Evolutionary conservation across 2,888 invertebrate genomes (phyloP).

Genomic region (Isoperla grammatica): DNA sequence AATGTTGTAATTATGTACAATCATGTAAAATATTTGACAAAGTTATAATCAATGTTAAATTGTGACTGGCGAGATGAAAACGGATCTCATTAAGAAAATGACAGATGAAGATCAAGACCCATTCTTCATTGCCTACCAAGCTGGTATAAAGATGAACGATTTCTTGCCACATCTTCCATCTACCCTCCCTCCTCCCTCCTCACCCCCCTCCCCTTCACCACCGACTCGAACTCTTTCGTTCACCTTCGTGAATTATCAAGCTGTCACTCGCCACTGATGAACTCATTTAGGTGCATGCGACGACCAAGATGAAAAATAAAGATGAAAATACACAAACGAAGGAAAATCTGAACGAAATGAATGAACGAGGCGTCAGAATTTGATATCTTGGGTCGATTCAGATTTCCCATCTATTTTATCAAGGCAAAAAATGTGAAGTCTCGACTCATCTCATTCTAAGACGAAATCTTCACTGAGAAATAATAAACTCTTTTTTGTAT

Average conservation of each 20-base stretch:
- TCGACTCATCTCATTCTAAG: too few species aligned
- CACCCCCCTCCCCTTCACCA: neutral
- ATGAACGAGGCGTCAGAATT: constrained; percentile 10
- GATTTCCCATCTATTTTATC: constrained; percentile 6
- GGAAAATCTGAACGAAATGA: constrained; percentile 1
- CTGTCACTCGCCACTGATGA: constrained; percentile 24
- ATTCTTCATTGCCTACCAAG: neutral
- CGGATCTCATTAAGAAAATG: constrained; percentile 28
- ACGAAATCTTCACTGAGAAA: too few species aligned
- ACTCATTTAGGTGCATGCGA: constrained; percentile 23
- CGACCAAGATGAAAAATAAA: constrained; percentile 11
- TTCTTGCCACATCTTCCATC: constrained; percentile 14
- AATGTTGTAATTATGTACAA: constrained; percentile 3
- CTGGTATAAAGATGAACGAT: constrained; percentile 23
- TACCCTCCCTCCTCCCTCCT: too few species aligned
- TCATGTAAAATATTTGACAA: neutral
- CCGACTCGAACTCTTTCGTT: neutral
- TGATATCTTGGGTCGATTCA: too few species aligned
- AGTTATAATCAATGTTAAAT: too few species aligned
- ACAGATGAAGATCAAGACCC: constrained; percentile 26
- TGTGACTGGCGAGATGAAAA: neutral
- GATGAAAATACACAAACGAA: constrained; percentile 8
- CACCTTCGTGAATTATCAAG: constrained; percentile 22
- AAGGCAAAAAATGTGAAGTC: too few species aligned
- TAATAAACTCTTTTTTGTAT: too few species aligned